These are phyloP conservation scores for Zosterops borbonicus DNA, from an alignment of 2,113 vertebrate genomes.

Conservation along the genomic window DNA sequence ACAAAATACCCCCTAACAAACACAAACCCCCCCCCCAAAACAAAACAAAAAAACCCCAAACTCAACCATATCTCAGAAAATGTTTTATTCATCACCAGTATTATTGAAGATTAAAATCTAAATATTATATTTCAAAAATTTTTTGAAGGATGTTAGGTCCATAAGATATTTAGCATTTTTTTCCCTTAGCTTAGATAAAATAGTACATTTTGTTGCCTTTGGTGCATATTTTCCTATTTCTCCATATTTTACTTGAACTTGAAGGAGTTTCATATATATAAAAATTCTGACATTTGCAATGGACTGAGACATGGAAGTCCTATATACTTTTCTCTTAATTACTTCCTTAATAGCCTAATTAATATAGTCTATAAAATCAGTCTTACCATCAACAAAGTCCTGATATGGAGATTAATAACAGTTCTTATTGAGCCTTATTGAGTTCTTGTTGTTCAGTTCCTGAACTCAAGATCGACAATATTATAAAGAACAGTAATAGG, in stretches of 20 bases:
- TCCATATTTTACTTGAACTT: not conserved
- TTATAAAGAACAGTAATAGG: not conserved
- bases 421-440: not conserved
- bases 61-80: not conserved
- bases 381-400: not conserved
- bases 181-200: not conserved
- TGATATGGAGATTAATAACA: not conserved
- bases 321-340: not conserved
- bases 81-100: slow-evolving; percentile 26
- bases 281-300: not conserved
- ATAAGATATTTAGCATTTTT: not conserved
- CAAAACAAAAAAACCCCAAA: too few species aligned
- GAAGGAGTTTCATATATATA: not conserved
- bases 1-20: not conserved
- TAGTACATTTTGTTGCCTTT: not conserved
- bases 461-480: not conserved
- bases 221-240: not conserved
- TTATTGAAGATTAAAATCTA: slow-evolving; percentile 47
- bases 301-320: not conserved
- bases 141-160: not conserved
- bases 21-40: not conserved
- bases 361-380: not conserved
- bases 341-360: not conserved
- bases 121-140: slow-evolving; percentile 5
- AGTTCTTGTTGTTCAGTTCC: not conserved